These are phyloP conservation scores for Nyctereutes procyonoides DNA, from an alignment of 2,113 vertebrate species.

Conservation along the genomic window DNA sequence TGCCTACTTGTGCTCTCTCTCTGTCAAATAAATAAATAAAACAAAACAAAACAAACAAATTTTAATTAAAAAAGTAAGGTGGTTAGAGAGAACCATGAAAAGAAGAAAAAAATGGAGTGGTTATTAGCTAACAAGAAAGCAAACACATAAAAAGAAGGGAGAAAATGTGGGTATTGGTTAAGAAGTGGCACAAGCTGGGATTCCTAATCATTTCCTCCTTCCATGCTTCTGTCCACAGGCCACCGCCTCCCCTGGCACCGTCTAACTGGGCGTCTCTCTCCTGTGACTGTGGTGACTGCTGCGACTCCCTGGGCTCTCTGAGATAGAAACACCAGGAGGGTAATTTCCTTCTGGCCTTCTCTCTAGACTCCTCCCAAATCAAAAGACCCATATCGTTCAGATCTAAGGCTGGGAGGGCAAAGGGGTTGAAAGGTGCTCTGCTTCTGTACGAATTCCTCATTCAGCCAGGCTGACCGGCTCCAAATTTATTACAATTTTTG, in stretches of 20 bases:
- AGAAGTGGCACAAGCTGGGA: not conserved
- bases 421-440: not conserved
- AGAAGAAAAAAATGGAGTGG: not conserved
- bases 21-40: too few species aligned
- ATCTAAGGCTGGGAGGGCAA: not conserved
- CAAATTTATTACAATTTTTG: not conserved
- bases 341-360: not conserved
- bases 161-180: not conserved
- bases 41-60: too few species aligned
- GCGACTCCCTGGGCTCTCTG: not conserved
- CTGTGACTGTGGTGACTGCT: not conserved
- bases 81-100: not conserved
- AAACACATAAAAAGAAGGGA: not conserved
- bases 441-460: not conserved
- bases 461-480: not conserved
- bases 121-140: slow-evolving; percentile 10
- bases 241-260: not conserved
- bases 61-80: not conserved
- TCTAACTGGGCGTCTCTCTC: not conserved
- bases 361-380: not conserved
- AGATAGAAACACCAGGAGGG: not conserved
- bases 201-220: not conserved
- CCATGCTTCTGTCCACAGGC: not conserved
- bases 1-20: too few species aligned
- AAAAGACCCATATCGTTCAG: not conserved